Percentiles rank a stretch among this genome's conserved stretches.
Evolutionary conservation across 2,113 vertebrate species (phyloP).

Genomic region (Eclectus roratus): DNA sequence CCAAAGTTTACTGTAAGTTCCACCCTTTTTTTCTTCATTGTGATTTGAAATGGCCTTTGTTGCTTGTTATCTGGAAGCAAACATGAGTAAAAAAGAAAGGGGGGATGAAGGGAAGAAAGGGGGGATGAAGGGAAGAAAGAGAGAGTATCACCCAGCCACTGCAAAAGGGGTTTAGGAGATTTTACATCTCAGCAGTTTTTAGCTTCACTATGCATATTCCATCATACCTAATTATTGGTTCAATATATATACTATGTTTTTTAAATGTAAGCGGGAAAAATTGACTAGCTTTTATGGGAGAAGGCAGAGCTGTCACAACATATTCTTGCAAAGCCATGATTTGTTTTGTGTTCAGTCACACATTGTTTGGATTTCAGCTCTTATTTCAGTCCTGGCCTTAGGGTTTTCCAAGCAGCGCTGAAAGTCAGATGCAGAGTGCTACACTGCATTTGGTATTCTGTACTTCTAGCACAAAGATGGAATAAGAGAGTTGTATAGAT

Average conservation of each 20-base stretch:
- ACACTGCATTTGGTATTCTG: neutral
- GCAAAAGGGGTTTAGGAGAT: slow-evolving; percentile 6
- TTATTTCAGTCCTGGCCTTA: slow-evolving; percentile 61
- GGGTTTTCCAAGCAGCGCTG: slow-evolving; percentile 8
- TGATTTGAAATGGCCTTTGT: neutral
- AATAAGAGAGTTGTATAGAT: neutral
- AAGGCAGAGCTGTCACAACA: slow-evolving; percentile 64
- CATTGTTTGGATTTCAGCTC: slow-evolving; percentile 66
- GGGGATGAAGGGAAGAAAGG: neutral
- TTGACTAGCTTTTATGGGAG: slow-evolving; percentile 47
- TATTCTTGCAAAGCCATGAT: slow-evolving; percentile 56
- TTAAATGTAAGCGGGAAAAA: slow-evolving; percentile 30
- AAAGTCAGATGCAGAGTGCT: slow-evolving; percentile 26
- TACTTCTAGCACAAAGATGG: neutral
- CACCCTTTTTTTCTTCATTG: neutral
- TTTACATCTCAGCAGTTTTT: slow-evolving; percentile 30
- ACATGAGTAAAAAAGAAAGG: fast-evolving
- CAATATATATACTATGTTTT: slow-evolving; percentile 40
- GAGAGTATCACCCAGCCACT: neutral
- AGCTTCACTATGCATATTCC: slow-evolving; percentile 1
- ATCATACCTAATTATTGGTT: slow-evolving; percentile 24
- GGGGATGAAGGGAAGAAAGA: neutral
- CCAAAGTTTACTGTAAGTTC: neutral
- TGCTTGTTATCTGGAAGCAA: neutral
- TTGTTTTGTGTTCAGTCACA: slow-evolving; percentile 68